Base-by-base conservation (phyloP, 2,113 vertebrate genomes). In the mouse (Mus musculus) region DNA sequence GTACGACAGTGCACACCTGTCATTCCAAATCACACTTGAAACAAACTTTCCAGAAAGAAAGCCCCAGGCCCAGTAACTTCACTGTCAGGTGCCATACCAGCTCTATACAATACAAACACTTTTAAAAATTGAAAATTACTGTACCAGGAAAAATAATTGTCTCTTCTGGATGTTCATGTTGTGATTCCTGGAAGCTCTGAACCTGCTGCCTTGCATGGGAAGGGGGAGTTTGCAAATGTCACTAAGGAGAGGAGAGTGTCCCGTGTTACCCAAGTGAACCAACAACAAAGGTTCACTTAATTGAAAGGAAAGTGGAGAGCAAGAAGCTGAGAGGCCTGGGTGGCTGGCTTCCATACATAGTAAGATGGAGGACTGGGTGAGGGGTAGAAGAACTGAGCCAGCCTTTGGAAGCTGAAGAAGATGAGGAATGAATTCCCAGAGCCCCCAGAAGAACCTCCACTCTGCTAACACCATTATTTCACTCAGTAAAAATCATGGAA, bases 21-120 rank as follows among this genome's bases (percentile, higher is more conserved):
- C 36, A 52, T 54, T 54, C 19, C 12, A 39, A 82, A 61, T 82
- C 56, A 59, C 19, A 89, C 28, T 67, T 93, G 26, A 24, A n/a
- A 80, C 63, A 93, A 93, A 73, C 12, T 65, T 92, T 65, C 36
- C 65, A n/a, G 22, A 39, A 92, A 81, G 42, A 59, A 85, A 80
- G 87, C 67, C 80, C 33, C 22, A 91, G n/a, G 13, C 61, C 54
- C 63, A 85, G 88, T 54, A 16, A 91, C 49, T 75, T 89, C 33
- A 56, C 20, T 42, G 42, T 61, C 56, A 52, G 81, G 54, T 87
- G n/a, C 56, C 2, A 42, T 63, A 33, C 42, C 20, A 59, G 13
- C 26, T 56, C 73, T 28, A 36, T 30, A 46, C 42, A 93, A 24
- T 19, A 54, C n/a, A 93, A 88, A 94, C 1, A 59, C 36, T 89